Percentiles rank a stretch among this genome's conserved stretches.
These are phyloP conservation scores for Hemithea aestivaria DNA, from an alignment of 2,888 invertebrate genomes.

Conservation along the genomic window DNA sequence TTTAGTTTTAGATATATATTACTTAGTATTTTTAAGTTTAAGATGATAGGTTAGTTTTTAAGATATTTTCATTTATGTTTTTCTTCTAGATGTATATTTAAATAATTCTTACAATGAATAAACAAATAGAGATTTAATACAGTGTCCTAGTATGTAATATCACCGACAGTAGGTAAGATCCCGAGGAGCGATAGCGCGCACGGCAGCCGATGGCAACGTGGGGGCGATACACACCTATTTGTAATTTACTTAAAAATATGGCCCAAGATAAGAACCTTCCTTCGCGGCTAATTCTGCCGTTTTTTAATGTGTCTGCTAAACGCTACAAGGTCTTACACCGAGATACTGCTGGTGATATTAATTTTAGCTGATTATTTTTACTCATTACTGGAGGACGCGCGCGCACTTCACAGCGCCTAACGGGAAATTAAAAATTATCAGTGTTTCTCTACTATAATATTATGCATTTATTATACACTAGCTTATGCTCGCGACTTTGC, in stretches of 20 bases:
- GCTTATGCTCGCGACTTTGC: no score
- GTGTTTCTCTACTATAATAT: no score
- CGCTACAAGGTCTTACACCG: slow-evolving; percentile 42
- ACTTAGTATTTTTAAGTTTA: no score
- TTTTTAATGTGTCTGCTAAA: slow-evolving; percentile 47
- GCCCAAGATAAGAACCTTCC: slow-evolving; percentile 60
- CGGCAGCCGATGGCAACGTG: slow-evolving; percentile 62
- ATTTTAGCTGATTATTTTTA: slow-evolving; percentile 24
- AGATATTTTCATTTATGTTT: no score
- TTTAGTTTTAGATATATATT: no score
- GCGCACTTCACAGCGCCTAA: no score
- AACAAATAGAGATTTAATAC: no score
- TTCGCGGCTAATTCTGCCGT: slow-evolving; percentile 54
- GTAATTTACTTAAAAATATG: slow-evolving; percentile 78
- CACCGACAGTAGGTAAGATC: slow-evolving; percentile 56
- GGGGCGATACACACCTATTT: slow-evolving; percentile 64
- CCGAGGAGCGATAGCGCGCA: slow-evolving; percentile 69
- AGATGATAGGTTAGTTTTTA: no score
- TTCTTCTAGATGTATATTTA: neutral
- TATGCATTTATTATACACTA: no score
- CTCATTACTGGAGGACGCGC: no score
- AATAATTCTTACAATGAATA: neutral
- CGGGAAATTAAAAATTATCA: no score
- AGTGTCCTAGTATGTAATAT: slow-evolving; percentile 45
- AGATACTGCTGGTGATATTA: slow-evolving; percentile 24